These are phyloP conservation scores for Glossosoma conforme DNA, from an alignment of 1,140 invertebrate species.

Conservation along the genomic window DNA sequence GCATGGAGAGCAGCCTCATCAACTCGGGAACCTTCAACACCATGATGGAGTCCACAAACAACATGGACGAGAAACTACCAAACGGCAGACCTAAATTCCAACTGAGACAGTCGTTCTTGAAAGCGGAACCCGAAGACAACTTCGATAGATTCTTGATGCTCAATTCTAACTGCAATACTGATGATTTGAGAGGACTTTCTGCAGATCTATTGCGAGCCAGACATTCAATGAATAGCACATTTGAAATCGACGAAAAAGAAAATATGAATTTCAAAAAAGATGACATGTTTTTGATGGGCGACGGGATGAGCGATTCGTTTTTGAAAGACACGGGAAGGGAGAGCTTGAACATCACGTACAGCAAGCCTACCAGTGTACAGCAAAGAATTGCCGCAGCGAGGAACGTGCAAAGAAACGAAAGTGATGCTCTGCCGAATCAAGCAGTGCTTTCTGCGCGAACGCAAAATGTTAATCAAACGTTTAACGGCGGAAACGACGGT, in stretches of 20 bases:
- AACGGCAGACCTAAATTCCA: slow-evolving; percentile 29
- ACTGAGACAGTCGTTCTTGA: slow-evolving; percentile 26
- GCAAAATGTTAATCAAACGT: slow-evolving; percentile 13
- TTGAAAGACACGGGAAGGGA: slow-evolving; percentile 34
- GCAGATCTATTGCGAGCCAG: slow-evolving; percentile 13
- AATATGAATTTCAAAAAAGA: slow-evolving; percentile 39
- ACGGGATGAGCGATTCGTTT: slow-evolving; percentile 28
- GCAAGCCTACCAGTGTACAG: slow-evolving; percentile 32
- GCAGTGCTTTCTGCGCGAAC: slow-evolving; percentile 8
- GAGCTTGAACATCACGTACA: slow-evolving; percentile 43
- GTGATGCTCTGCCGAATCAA: slow-evolving; percentile 34
- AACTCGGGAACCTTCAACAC: slow-evolving; percentile 47
- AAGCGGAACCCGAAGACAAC: slow-evolving; percentile 23
- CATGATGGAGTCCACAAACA: slow-evolving; percentile 19
- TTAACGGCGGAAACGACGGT: slow-evolving; percentile 15
- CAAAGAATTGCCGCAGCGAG: not conserved
- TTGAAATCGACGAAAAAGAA: slow-evolving; percentile 40
- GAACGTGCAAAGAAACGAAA: slow-evolving; percentile 5
- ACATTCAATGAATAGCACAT: slow-evolving; percentile 40
- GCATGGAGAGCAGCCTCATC: slow-evolving; percentile 43
- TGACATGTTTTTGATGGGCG: slow-evolving; percentile 36
- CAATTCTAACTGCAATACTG: slow-evolving; percentile 28
- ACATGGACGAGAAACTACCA: slow-evolving; percentile 21
- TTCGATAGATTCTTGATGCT: slow-evolving; percentile 26
- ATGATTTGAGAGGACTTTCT: slow-evolving; percentile 27